Conservation (phyloP, 2,888 invertebrate genomes). For the Eupsilia transversa region DNA sequence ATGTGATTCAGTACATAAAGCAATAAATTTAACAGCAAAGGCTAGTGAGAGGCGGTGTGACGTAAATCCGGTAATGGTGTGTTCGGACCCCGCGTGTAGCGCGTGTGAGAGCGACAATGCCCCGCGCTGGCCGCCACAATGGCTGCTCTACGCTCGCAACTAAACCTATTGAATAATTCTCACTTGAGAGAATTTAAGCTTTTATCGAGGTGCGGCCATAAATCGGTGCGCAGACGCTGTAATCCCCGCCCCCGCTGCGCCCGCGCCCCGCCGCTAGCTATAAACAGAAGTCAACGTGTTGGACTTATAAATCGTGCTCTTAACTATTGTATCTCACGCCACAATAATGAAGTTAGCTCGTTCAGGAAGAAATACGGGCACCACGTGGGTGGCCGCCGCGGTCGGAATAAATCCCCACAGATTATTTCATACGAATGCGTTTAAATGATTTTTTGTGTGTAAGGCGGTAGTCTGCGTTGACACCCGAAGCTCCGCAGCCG, state of each 20-base stretch:
- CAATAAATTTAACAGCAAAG: slow-evolving; percentile 60
- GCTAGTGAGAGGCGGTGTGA: slow-evolving; percentile 57
- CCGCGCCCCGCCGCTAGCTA: slow-evolving; percentile 86
- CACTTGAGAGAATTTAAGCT: slow-evolving; percentile 89
- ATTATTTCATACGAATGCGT: slow-evolving; percentile 86
- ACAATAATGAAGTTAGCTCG: slow-evolving; percentile 91
- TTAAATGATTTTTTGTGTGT: slow-evolving; percentile 86
- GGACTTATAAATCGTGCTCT: slow-evolving; percentile 90
- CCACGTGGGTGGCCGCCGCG: slow-evolving; percentile 89
- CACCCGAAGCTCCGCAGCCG: slow-evolving; percentile 79
- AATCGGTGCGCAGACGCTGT: slow-evolving; percentile 89
- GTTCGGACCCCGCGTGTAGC: slow-evolving; percentile 33
- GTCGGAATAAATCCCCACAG: slow-evolving; percentile 86
- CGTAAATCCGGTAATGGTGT: slow-evolving; percentile 64
- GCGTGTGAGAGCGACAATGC: slow-evolving; percentile 58
- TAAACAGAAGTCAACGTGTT: slow-evolving; percentile 91
- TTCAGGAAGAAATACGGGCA: slow-evolving; percentile 89
- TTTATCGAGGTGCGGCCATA: slow-evolving; percentile 89
- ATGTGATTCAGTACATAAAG: slow-evolving; percentile 41
- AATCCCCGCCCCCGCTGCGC: slow-evolving; percentile 87
- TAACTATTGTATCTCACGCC: slow-evolving; percentile 90
- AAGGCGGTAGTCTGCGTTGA: slow-evolving; percentile 80
- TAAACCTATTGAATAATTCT: slow-evolving; percentile 85
- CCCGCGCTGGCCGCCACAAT: slow-evolving; percentile 58
- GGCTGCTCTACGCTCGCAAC: slow-evolving; percentile 66